Evolutionary conservation across 2,113 vertebrate genomes (phyloP).

Genomic region (Zapus hudsonius): DNA sequence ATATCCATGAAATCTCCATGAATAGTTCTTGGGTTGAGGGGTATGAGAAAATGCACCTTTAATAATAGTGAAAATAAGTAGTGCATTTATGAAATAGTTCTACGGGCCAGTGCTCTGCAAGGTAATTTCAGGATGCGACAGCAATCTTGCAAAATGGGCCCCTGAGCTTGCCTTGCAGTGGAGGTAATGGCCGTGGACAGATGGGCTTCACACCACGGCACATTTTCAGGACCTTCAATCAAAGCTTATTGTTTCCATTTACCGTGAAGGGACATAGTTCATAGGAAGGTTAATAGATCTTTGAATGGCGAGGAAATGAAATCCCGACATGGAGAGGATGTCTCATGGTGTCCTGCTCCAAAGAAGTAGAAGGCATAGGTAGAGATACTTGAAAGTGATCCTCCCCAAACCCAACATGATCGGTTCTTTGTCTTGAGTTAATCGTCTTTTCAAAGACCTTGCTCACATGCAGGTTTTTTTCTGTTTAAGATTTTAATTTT

Average conservation of each 20-base stretch:
- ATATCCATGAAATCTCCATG: background rate
- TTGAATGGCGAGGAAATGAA: constrained; percentile 1
- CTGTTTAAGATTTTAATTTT: too few relatives aligned
- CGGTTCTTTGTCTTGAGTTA: background rate
- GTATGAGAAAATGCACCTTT: background rate
- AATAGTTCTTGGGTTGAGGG: background rate
- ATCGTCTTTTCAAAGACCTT: constrained; percentile 12
- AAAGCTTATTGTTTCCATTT: background rate
- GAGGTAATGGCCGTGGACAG: background rate
- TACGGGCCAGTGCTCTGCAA: background rate
- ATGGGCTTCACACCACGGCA: background rate
- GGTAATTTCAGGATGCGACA: background rate
- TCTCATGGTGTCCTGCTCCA: background rate
- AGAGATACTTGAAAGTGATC: background rate
- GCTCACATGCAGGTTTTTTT: background rate
- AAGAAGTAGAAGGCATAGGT: background rate
- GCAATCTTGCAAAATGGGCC: background rate
- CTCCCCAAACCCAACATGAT: background rate
- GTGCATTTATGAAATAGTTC: background rate
- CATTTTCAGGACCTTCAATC: background rate
- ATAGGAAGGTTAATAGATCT: background rate
- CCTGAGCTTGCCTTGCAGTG: background rate
- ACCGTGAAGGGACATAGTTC: background rate
- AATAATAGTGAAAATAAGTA: background rate
- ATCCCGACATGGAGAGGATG: background rate